Conservation (phyloP, 1,140 invertebrate genomes). For the Steinernema feltiae region DNA sequence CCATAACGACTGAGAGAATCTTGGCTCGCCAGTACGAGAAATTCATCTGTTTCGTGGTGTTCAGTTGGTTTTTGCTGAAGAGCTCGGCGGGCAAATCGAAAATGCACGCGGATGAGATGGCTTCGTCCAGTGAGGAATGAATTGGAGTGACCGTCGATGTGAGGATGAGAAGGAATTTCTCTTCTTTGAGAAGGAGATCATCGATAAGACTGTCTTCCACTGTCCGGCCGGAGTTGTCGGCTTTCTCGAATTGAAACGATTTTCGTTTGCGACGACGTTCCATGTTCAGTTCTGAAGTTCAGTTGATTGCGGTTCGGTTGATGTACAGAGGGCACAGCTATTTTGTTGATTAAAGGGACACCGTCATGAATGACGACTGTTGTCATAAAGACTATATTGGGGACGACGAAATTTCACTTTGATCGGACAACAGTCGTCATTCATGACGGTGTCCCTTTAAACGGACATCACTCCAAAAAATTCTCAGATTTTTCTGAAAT, state of each 20-base stretch:
- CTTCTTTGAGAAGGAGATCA: slow-evolving; percentile 41
- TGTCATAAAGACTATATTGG: too few species aligned
- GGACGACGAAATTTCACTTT: too few species aligned
- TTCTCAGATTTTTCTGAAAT: too few species aligned
- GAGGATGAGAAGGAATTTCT: slow-evolving; percentile 45
- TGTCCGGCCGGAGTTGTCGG: slow-evolving; percentile 21
- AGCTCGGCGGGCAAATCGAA: slow-evolving; percentile 23
- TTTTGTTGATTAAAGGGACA: too few species aligned
- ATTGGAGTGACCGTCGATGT: slow-evolving; percentile 47
- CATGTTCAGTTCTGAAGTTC: slow-evolving; percentile 53
- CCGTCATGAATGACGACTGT: too few species aligned
- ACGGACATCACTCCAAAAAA: too few species aligned
- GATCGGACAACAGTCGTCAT: too few species aligned
- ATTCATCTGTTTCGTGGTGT: slow-evolving; percentile 45
- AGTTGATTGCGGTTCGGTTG: neutral
- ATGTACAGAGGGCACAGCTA: neutral
- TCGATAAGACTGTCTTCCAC: slow-evolving; percentile 43
- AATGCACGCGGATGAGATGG: slow-evolving; percentile 33
- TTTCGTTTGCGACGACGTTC: slow-evolving; percentile 51
- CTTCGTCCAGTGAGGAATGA: slow-evolving; percentile 35
- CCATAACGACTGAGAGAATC: slow-evolving; percentile 50
- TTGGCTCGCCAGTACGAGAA: slow-evolving; percentile 56
- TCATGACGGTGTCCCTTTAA: too few species aligned
- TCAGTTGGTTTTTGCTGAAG: slow-evolving; percentile 42
- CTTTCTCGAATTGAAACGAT: slow-evolving; percentile 25